Base-by-base conservation (phyloP, 2,888 invertebrate species). In the Arge pagana region DNA sequence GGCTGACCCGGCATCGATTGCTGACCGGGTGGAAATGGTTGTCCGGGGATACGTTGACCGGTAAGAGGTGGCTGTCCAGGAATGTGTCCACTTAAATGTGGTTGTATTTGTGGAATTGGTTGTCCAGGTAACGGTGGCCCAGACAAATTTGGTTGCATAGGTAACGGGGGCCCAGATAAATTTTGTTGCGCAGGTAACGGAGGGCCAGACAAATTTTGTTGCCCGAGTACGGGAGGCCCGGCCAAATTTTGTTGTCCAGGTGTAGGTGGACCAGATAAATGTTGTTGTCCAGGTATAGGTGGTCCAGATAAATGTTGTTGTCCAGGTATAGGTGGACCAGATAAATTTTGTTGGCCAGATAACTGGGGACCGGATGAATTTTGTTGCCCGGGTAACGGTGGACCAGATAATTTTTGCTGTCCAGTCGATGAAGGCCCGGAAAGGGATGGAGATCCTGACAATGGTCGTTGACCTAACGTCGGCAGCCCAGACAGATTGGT, bases 271-370 rank as follows among this genome's bases (percentile, higher is more conserved):
- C 33, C 41, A 4, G 28, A 23, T 21, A 41, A 41, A 1, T 21
- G n/a, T 15, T 33, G 52, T 36, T 39, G 43, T 13, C 42, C 35
- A 11, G 36, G 28, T n/a, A 26, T 26, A 5, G 26, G 39, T 23
- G 28, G 40, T 68, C 74, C 74, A 7, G 74, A 72, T 60, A 66
- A 51, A 66, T 52, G 56, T 45, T 56, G 56, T 42, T 64, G 62
- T 39, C 55, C 7, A 18, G 50, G 41, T n/a, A 51, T 8, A 2
- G 53, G 48, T 26, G 54, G 50, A 21, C 42, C 43, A 15, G 55
- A 31, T n/a, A 50, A 23, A 41, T 40, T 51, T 6, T 45, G 40
- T 26, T 48, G 54, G n/a, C 65, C 59, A 59, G 60, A 3, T 62
- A 61, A 60, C 63, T 18, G 50, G 51, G 42, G 21, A 54, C 59